Percentiles rank a stretch among this genome's conserved stretches.
These are phyloP conservation scores for Phalloptychus januarius DNA, from an alignment of 2,797 vertebrate species.

Conservation along the genomic window DNA sequence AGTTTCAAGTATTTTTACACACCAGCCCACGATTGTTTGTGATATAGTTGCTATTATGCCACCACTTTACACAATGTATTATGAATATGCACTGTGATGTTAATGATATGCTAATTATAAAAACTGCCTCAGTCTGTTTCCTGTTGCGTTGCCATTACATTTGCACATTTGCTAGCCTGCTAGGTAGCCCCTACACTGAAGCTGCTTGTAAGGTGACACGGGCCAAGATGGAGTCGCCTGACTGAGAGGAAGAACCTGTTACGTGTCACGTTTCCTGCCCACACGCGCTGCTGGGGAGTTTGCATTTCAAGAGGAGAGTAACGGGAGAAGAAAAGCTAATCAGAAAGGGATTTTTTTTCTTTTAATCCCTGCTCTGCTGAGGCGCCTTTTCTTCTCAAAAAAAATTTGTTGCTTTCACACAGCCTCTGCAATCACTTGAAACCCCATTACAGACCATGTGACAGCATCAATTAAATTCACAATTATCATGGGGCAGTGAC, in stretches of 20 bases:
- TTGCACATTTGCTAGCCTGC: constrained; percentile 20
- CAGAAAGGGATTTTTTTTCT: constrained; percentile 57
- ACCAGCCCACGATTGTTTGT: background rate
- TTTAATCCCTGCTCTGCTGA: constrained; percentile 73
- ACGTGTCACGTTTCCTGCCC: constrained; percentile 52
- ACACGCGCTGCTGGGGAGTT: constrained; percentile 51
- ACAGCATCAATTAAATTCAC: constrained; percentile 81
- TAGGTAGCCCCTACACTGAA: constrained; percentile 22
- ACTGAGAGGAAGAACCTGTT: constrained; percentile 25
- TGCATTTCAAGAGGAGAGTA: constrained; percentile 62
- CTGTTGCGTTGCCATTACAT: constrained; percentile 50
- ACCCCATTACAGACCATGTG: constrained; percentile 75
- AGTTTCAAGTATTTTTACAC: background rate
- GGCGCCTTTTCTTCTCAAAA: constrained; percentile 65
- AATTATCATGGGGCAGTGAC: constrained; percentile 72
- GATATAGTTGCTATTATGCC: constrained; percentile 25
- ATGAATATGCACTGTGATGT: constrained; percentile 55
- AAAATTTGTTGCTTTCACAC: constrained; percentile 63
- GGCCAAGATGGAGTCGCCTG: constrained; percentile 33
- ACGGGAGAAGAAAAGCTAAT: constrained; percentile 60
- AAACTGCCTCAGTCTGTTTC: constrained; percentile 55
- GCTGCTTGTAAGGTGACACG: constrained; percentile 32
- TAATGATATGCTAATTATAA: constrained; percentile 67
- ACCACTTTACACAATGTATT: constrained; percentile 63
- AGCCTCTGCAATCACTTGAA: constrained; percentile 74